Percentiles rank a stretch among this genome's conserved stretches.
Evolutionary conservation across 2,888 invertebrate species (phyloP).

Genomic region (Mactromeris polynyma): DNA sequence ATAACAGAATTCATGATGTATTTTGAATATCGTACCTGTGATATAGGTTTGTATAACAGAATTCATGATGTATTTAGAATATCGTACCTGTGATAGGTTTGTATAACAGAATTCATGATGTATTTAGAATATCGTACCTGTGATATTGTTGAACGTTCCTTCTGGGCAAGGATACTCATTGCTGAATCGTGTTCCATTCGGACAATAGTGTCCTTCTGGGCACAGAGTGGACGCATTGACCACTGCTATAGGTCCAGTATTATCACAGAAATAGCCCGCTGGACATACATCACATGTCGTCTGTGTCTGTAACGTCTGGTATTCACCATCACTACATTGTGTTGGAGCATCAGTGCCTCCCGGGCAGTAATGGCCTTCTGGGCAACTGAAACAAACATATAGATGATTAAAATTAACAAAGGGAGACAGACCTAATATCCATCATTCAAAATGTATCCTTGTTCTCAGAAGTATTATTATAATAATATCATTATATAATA

Average conservation of each 20-base stretch:
- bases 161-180: constrained; percentile 84
- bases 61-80: too few species aligned
- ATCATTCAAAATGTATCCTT: too few species aligned
- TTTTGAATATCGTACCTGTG: too few species aligned
- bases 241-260: constrained; percentile 83
- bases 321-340: constrained; percentile 84
- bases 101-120: background rate
- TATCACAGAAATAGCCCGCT: constrained; percentile 86
- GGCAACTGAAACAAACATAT: constrained; percentile 77
- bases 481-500: too few species aligned
- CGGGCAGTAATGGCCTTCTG: constrained; percentile 85
- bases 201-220: constrained; percentile 83
- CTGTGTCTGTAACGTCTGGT: constrained; percentile 82
- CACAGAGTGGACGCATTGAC: constrained; percentile 83
- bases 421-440: too few species aligned
- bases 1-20: too few species aligned
- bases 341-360: constrained; percentile 77
- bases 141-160: constrained; percentile 84
- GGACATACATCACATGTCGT: constrained; percentile 82
- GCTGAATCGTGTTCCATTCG: constrained; percentile 80
- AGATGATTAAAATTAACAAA: too few species aligned
- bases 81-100: too few species aligned
- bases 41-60: too few species aligned
- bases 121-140: constrained; percentile 71
- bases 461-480: too few species aligned